These are phyloP conservation scores for Clostera curtula DNA, from an alignment of 2,888 invertebrate genomes.

Conservation along the genomic window DNA sequence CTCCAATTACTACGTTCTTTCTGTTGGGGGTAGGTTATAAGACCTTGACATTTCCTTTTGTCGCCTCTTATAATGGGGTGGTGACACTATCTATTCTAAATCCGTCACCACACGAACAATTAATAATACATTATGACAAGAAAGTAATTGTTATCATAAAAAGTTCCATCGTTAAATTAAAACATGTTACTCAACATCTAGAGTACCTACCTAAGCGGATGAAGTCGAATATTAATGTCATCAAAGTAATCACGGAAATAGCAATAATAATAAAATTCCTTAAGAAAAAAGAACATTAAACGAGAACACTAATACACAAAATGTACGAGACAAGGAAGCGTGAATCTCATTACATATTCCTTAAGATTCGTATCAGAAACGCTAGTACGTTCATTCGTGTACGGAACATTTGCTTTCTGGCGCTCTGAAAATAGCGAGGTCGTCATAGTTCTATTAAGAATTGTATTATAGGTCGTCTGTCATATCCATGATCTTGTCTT, in stretches of 20 bases:
- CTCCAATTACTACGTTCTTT: no score
- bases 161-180: background rate
- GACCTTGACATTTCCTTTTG: no score
- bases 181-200: constrained; percentile 2
- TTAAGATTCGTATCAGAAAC: constrained; percentile 22
- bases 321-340: constrained; percentile 22
- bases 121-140: no score
- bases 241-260: constrained; percentile 11
- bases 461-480: constrained; percentile 30
- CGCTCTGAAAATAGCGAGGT: constrained; percentile 34
- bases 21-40: no score
- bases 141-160: no score
- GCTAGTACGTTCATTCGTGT: constrained; percentile 21
- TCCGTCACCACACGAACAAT: no score
- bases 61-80: no score
- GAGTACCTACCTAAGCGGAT: constrained; percentile 5
- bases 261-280: constrained; percentile 12
- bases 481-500: no score
- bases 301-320: constrained; percentile 10
- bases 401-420: constrained; percentile 26
- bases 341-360: constrained; percentile 21
- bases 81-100: no score
- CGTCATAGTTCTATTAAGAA: no score
- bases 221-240: background rate
- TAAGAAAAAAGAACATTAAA: constrained; percentile 9